These are phyloP conservation scores for Rhinophrynus dorsalis DNA, from an alignment of 2,797 vertebrate species.

Conservation along the genomic window DNA sequence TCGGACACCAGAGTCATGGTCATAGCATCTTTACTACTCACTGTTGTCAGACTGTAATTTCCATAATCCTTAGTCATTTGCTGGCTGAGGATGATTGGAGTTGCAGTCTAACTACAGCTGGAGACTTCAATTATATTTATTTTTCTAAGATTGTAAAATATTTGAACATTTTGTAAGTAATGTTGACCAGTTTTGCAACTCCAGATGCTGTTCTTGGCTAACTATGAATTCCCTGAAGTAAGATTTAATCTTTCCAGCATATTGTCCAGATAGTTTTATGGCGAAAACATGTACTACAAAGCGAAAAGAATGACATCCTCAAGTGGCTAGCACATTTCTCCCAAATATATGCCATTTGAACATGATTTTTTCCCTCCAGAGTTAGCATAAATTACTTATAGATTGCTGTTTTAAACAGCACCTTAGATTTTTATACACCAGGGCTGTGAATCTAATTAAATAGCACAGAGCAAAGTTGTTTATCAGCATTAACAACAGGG, in stretches of 20 bases:
- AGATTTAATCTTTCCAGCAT: constrained; percentile 20
- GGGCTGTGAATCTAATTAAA: constrained; percentile 26
- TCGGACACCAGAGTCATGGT: too few species aligned
- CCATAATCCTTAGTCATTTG: too few species aligned
- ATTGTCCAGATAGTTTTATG: constrained; percentile 16
- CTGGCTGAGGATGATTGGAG: too few species aligned
- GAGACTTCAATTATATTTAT: too few species aligned
- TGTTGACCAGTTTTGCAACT: constrained; percentile 4
- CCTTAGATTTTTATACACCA: constrained; percentile 25
- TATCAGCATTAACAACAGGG: constrained; percentile 25
- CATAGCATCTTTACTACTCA: too few species aligned
- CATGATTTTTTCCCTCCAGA: constrained; percentile 12
- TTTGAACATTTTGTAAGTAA: not conserved
- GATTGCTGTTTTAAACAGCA: constrained; percentile 17
- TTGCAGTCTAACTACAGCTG: too few species aligned
- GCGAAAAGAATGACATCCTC: not conserved
- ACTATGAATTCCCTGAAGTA: not conserved
- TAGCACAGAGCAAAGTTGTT: constrained; percentile 6
- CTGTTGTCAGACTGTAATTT: too few species aligned
- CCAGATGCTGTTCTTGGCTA: not conserved
- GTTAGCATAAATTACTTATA: constrained; percentile 22
- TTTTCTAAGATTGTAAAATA: too few species aligned
- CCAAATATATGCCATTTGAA: constrained; percentile 14
- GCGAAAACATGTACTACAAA: constrained; percentile 1
- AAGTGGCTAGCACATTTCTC: constrained; percentile 15